Evolutionary conservation across 2,113 vertebrate genomes (phyloP).

Genomic region (Hassar affinis): DNA sequence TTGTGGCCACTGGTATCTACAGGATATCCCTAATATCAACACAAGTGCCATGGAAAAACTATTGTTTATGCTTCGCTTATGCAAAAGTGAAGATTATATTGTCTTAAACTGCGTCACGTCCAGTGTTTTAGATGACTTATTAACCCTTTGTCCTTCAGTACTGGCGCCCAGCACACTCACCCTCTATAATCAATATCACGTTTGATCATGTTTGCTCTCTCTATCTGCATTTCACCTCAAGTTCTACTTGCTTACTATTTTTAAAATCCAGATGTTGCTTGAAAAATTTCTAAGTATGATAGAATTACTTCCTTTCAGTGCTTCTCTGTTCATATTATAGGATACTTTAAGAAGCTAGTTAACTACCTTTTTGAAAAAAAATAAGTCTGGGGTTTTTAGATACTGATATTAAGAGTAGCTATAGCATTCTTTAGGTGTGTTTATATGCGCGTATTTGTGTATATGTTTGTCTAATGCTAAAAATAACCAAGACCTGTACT

Average conservation of each 20-base stretch:
- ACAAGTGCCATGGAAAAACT: constrained; percentile 62
- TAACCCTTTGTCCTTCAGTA: constrained; percentile 51
- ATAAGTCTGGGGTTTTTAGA: neutral
- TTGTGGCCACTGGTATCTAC: constrained; percentile 55
- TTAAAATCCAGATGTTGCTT: constrained; percentile 55
- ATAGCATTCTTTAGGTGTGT: neutral
- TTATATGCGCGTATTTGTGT: neutral
- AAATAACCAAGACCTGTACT: neutral
- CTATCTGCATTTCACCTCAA: constrained; percentile 28
- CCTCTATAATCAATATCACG: constrained; percentile 24
- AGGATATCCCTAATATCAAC: constrained; percentile 72
- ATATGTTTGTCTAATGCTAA: constrained; percentile 6
- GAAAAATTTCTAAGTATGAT: constrained; percentile 53
- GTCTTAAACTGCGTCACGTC: constrained; percentile 66
- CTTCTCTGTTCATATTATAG: constrained; percentile 9
- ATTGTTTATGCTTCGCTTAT: constrained; percentile 60
- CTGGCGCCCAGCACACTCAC: constrained; percentile 16
- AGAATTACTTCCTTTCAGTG: constrained; percentile 38
- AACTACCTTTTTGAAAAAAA: neutral
- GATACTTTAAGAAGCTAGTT: neutral
- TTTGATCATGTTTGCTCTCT: constrained; percentile 29
- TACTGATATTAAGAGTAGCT: neutral
- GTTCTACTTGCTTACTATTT: constrained; percentile 46
- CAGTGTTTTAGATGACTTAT: constrained; percentile 49
- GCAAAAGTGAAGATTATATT: constrained; percentile 58